A percentile compares a stretch with the other conserved stretches of the same genome.
Conservation (phyloP, 2,888 invertebrate genomes). For the Ctena decussata region DNA sequence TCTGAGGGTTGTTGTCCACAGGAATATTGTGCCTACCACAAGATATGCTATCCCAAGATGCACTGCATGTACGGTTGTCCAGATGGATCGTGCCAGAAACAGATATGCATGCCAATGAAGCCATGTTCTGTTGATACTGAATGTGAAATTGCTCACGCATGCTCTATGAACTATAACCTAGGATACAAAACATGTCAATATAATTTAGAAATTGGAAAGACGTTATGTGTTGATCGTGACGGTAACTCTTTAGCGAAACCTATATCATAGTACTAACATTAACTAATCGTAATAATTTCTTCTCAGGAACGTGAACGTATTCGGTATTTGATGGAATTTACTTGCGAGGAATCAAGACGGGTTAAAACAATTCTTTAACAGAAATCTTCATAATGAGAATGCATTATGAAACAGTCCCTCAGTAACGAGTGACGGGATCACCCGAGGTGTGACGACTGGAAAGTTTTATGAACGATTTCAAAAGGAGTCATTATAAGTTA, state of each 20-base stretch:
- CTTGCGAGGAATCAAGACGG: too few species aligned
- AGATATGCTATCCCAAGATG: conserved; percentile 83
- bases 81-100: conserved; percentile 79
- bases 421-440: too few species aligned
- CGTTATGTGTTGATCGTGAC: conserved; percentile 77
- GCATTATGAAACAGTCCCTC: too few species aligned
- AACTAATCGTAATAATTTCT: too few species aligned
- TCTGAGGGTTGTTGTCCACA: conserved; percentile 81
- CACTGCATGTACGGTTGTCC: conserved; percentile 82
- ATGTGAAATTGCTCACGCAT: conserved; percentile 75
- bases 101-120: conserved; percentile 79
- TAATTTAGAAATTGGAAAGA: conserved; percentile 81
- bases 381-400: too few species aligned
- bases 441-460: too few species aligned
- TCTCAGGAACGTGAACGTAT: too few species aligned
- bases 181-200: conserved; percentile 83
- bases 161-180: conserved; percentile 81
- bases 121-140: conserved; percentile 71
- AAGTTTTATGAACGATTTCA: too few species aligned
- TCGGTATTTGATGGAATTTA: too few species aligned
- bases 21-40: conserved; percentile 81
- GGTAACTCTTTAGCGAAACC: conserved; percentile 68
- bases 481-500: too few species aligned
- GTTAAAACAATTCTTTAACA: too few species aligned
- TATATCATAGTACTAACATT: neutral